These are phyloP conservation scores for Muricea muricata DNA, from an alignment of 92 coral and sea anemone species.

Conservation along the genomic window DNA sequence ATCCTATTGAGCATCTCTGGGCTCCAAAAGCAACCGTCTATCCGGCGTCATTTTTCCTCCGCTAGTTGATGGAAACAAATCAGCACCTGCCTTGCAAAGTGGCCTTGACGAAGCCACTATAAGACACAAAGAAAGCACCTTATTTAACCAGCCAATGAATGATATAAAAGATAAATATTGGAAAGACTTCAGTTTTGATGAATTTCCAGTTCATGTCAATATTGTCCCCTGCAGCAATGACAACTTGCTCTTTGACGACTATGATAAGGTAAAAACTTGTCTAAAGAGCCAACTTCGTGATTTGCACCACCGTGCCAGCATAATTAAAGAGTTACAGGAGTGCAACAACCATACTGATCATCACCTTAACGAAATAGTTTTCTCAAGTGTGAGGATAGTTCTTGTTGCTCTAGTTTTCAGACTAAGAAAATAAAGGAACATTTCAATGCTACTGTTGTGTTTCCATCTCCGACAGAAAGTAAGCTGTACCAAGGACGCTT, in stretches of 20 bases:
- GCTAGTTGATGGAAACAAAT: neutral
- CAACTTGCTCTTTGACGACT: constrained; percentile 6
- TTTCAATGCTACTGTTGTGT: neutral
- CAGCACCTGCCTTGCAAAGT: constrained; percentile 39
- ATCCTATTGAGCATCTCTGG: neutral
- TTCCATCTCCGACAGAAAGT: neutral
- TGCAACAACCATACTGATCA: constrained; percentile 21
- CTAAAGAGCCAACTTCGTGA: constrained; percentile 15
- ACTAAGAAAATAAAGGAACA: neutral
- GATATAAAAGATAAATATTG: constrained; percentile 3
- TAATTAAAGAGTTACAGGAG: constrained; percentile 5
- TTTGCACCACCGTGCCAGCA: neutral
- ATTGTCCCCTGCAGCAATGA: constrained; percentile 11
- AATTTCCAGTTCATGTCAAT: constrained; percentile 6
- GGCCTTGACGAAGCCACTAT: neutral
- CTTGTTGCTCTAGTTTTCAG: neutral
- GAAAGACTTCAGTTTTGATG: constrained; percentile 12
- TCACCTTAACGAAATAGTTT: neutral
- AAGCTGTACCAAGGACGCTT: neutral
- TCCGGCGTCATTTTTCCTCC: constrained; percentile 18
- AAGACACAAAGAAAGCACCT: constrained; percentile 5
- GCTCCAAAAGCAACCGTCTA: neutral
- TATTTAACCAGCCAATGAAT: constrained; percentile 36
- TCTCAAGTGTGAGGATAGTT: neutral
- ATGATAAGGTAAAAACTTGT: constrained; percentile 22